A percentile compares a stretch with the other conserved stretches of the same genome.
These are phyloP conservation scores for Marronus borbonicus DNA, from an alignment of 2,888 invertebrate species.

Conservation along the genomic window DNA sequence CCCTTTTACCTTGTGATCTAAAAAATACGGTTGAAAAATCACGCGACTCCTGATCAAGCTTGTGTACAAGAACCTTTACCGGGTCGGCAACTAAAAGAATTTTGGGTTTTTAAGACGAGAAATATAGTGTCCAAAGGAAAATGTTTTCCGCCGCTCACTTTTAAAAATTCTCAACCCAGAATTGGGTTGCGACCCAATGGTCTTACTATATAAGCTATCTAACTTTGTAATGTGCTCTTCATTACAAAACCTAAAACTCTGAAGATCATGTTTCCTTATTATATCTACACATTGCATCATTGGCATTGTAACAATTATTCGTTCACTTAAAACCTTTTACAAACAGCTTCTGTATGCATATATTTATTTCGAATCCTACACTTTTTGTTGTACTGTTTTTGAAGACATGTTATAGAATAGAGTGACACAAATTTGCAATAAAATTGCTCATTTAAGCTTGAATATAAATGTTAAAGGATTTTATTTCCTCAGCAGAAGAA, in stretches of 20 bases:
- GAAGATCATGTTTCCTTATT: not conserved
- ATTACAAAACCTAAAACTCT: not conserved
- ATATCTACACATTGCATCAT: not conserved
- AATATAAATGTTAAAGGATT: not conserved
- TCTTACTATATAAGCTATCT: no score
- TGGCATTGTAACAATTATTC: not conserved
- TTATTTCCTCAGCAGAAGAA: not conserved
- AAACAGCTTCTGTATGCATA: constrained; percentile 33
- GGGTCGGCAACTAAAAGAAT: no score
- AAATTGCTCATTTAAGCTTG: not conserved
- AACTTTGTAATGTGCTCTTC: no score
- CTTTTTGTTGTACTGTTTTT: constrained; percentile 23
- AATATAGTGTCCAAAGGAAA: no score
- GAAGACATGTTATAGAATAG: constrained; percentile 26
- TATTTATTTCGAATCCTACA: not conserved
- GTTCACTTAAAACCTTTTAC: not conserved
- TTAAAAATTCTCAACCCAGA: no score
- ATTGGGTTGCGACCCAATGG: no score
- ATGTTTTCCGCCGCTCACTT: no score
- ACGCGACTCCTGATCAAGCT: no score
- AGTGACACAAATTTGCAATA: not conserved
- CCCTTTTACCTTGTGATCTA: no score
- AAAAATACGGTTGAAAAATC: no score
- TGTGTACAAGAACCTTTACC: no score
- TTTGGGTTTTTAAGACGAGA: no score